Conservation (phyloP, 2,797 vertebrate species). For the Neosilurus mollespiculum region DNA sequence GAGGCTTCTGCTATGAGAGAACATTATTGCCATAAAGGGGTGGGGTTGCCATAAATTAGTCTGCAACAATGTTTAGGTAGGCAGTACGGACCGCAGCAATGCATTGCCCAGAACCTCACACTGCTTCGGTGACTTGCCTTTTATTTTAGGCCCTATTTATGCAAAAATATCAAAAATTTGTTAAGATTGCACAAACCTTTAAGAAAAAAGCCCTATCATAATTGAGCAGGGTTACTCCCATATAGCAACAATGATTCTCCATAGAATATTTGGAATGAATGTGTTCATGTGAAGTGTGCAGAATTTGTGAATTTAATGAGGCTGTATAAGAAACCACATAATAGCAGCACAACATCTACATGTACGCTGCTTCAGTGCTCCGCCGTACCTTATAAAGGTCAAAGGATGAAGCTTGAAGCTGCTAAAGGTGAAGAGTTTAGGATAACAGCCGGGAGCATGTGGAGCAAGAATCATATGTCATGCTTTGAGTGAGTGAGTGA, state of each 20-base stretch:
- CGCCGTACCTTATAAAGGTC: constrained; percentile 37
- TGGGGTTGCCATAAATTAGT: no score
- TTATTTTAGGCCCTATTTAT: no score
- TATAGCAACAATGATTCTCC: not conserved
- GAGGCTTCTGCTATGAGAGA: no score
- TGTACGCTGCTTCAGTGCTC: not conserved
- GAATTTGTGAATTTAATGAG: not conserved
- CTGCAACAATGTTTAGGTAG: no score
- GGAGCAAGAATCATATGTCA: constrained; percentile 65
- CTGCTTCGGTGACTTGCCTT: no score
- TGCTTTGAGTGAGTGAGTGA: constrained; percentile 24
- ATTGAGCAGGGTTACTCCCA: not conserved
- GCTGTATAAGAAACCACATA: not conserved
- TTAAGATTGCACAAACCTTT: no score
- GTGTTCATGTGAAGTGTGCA: not conserved
- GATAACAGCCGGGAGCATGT: constrained; percentile 60
- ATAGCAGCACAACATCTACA: not conserved
- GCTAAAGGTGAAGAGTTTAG: constrained; percentile 79
- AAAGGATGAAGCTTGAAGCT: constrained; percentile 61
- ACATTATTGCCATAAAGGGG: no score
- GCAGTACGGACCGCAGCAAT: no score
- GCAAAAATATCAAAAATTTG: no score
- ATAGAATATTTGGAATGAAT: not conserved
- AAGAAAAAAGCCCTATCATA: not conserved
- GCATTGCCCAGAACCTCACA: no score